A percentile compares a stretch with the other conserved stretches of the same genome.
Evolutionary conservation across 1,140 invertebrate genomes (phyloP).

Genomic region (Drosophila azteca): DNA sequence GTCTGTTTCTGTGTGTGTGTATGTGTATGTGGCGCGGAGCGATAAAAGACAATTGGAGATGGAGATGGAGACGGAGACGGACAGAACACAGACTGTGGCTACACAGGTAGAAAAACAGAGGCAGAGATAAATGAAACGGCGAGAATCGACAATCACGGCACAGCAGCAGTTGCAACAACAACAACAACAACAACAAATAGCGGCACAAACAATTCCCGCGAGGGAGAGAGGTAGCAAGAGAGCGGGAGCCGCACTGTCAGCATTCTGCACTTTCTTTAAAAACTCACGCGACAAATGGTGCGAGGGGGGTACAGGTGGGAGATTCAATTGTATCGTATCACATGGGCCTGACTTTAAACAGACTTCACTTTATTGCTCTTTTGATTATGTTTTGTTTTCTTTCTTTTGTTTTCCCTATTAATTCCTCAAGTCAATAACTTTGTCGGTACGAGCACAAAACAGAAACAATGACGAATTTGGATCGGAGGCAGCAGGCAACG

Average conservation of each 20-base stretch:
- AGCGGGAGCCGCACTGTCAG: constrained; percentile 14
- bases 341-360: constrained; percentile 22
- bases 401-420: constrained; percentile 26
- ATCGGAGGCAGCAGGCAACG: constrained; percentile 43
- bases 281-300: constrained; percentile 62
- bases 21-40: constrained; percentile 12
- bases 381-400: constrained; percentile 14
- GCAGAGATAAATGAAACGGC: constrained; percentile 33
- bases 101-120: constrained; percentile 54
- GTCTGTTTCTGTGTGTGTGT: constrained; percentile 16
- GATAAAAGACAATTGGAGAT: constrained; percentile 7
- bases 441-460: constrained; percentile 5
- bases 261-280: constrained; percentile 33
- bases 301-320: constrained; percentile 18
- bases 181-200: constrained; percentile 38
- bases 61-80: constrained; percentile 9
- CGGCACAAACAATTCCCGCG: constrained; percentile 39
- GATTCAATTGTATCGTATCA: constrained; percentile 11
- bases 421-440: constrained; percentile 11
- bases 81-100: neutral
- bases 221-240: constrained; percentile 12
- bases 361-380: constrained; percentile 28
- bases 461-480: constrained; percentile 38
- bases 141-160: constrained; percentile 55
- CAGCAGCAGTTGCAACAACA: constrained; percentile 33